Base-by-base conservation (phyloP, 2,888 invertebrate species). In the Sphinx pinastri region DNA sequence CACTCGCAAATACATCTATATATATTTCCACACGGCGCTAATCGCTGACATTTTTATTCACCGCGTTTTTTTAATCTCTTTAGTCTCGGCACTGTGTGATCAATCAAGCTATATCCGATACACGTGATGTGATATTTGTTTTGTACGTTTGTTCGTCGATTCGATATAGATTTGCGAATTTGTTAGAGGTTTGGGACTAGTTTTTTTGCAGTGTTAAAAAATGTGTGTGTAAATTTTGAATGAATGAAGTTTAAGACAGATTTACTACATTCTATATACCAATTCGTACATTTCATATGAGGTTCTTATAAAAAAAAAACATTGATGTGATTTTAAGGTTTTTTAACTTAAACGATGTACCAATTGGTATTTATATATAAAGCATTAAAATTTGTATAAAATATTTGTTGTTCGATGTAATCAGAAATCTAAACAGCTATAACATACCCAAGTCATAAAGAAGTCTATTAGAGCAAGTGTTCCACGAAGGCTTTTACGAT, bases 81-180 rank as follows among this genome's bases (percentile, higher is more conserved):
- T 60, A 60, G 63, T 63, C 49, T 63, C 63, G 63, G 47, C 47
- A 63, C 12, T 12, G 63, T 25, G 60, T 19, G 63, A 63, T 63
- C 63, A 63, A 63, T 63, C 63, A 63, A 6, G 19, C 19, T 49
- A 16, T 63, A 63, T 63, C 49, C 63, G 63, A 63, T 13, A 49
- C 12, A 47, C 58, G 38, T 58, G 58, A 58, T 47, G 19, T 19
- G 47, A 47, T 55, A 55, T 55, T 55, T 19, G 55, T 55, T 55
- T 49, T 63, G 47, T 63, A 47, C 13, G 63, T 63, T 49, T 49
- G 63, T 47, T 13, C n/a, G 11, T 11, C 47, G 12, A 63, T 49
- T 63, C 63, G 63, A 63, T 63, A 63, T 63, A 63, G 19, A 49
- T 63, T 63, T 49, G 63, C 63, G 63, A 49, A 49, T 47, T 19